Percentiles rank a stretch among this genome's conserved stretches.
Evolutionary conservation across 2,113 vertebrate species (phyloP).

Genomic region (Odocoileus virginianus): DNA sequence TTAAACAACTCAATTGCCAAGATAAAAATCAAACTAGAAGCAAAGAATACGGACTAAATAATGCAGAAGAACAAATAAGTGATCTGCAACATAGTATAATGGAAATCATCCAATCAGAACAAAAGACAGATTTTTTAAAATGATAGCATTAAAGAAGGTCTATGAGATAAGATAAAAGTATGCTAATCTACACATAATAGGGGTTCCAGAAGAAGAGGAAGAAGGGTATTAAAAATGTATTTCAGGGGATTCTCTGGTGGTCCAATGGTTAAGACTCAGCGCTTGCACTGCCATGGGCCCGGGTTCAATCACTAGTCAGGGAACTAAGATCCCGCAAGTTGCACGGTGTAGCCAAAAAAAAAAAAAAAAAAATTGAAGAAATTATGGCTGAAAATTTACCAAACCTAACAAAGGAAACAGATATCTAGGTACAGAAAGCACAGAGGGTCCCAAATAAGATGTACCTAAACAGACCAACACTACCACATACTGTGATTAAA

Average conservation of each 20-base stretch:
- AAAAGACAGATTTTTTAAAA: not conserved
- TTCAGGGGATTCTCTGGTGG: not conserved
- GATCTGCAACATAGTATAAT: not conserved
- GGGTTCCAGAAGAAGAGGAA: not conserved
- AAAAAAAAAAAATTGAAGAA: not conserved
- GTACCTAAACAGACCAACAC: not conserved
- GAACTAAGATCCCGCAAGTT: not conserved
- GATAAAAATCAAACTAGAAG: not conserved
- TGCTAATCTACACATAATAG: not conserved
- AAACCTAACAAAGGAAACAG: not conserved
- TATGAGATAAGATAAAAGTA: not conserved
- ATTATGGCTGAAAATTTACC: not conserved
- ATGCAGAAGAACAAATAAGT: not conserved
- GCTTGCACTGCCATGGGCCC: not conserved
- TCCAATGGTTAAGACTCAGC: not conserved
- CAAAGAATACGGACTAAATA: not conserved
- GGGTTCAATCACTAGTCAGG: not conserved
- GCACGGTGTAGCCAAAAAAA: not conserved
- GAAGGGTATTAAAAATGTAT: not conserved
- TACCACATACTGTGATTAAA: not conserved
- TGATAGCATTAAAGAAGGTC: not conserved
- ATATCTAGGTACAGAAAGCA: not conserved
- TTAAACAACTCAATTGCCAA: not conserved
- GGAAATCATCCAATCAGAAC: not conserved
- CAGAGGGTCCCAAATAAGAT: not conserved